Evolutionary conservation across 2,888 invertebrate species (phyloP).

Genomic region (Agapostemon virescens): DNA sequence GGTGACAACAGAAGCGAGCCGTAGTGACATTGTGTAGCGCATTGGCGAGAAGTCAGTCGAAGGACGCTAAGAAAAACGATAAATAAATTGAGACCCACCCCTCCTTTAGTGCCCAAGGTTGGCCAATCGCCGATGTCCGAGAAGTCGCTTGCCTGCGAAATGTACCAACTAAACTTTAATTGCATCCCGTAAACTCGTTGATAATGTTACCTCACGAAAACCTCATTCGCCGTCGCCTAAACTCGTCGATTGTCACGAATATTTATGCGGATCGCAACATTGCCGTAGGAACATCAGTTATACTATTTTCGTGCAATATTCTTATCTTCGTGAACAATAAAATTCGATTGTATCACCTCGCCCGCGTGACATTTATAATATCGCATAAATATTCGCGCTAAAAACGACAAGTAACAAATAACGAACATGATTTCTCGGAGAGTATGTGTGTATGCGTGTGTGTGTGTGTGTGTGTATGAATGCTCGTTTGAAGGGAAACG

Average conservation of each 20-base stretch:
- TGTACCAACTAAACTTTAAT: slow-evolving; percentile 41
- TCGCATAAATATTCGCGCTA: background rate
- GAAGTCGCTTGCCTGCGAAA: slow-evolving; percentile 90
- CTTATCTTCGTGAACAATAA: background rate
- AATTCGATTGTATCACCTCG: background rate
- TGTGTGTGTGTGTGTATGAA: background rate
- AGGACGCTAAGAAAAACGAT: slow-evolving; percentile 19
- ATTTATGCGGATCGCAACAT: background rate
- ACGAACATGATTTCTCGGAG: background rate
- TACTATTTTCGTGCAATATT: background rate
- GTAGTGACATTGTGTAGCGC: background rate
- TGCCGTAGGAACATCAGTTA: background rate
- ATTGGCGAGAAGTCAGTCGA: background rate
- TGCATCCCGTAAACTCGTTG: slow-evolving; percentile 7
- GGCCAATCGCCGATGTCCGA: slow-evolving; percentile 96
- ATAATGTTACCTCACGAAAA: background rate
- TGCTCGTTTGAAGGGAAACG: background rate
- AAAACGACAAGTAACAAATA: background rate
- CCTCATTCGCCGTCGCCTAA: background rate
- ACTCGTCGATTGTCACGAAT: background rate
- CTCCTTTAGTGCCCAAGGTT: slow-evolving; percentile 87
- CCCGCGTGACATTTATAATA: background rate
- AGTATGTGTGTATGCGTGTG: no score
- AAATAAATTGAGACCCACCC: slow-evolving; percentile 78
- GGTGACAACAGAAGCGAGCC: no score